Conservation (phyloP, 2,888 invertebrate species). For the Hesperia comma region DNA sequence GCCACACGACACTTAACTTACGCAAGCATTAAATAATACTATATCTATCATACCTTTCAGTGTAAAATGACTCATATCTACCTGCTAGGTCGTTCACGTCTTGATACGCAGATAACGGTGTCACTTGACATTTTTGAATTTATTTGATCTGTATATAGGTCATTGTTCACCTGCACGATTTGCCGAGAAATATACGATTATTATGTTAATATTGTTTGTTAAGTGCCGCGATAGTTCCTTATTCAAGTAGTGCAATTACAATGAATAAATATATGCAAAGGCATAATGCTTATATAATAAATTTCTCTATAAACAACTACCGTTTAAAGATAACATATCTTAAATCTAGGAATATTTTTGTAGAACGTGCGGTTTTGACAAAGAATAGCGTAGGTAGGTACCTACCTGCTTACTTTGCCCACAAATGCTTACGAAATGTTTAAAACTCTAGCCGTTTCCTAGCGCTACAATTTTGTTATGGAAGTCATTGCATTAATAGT, state of each 20-base stretch:
- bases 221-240: slow-evolving; percentile 19
- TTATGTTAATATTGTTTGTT: slow-evolving; percentile 34
- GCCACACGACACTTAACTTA: not conserved
- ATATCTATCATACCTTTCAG: slow-evolving; percentile 14
- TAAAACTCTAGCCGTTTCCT: no score
- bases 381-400: no score
- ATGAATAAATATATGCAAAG: slow-evolving; percentile 24
- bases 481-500: no score
- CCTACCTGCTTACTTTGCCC: no score
- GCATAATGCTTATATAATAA: slow-evolving; percentile 3
- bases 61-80: slow-evolving; percentile 22
- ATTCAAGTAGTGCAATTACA: slow-evolving; percentile 23
- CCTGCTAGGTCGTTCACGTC: slow-evolving; percentile 55
- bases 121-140: slow-evolving; percentile 33
- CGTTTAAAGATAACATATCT: not conserved
- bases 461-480: no score
- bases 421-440: no score
- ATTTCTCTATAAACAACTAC: not conserved
- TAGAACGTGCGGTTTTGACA: no score
- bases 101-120: slow-evolving; percentile 43
- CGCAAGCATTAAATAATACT: not conserved
- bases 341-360: no score
- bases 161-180: slow-evolving; percentile 27
- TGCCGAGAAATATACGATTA: slow-evolving; percentile 32
- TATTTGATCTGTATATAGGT: slow-evolving; percentile 34